Conservation (phyloP, 2,888 invertebrate species). For the Chorisops tibialis region DNA sequence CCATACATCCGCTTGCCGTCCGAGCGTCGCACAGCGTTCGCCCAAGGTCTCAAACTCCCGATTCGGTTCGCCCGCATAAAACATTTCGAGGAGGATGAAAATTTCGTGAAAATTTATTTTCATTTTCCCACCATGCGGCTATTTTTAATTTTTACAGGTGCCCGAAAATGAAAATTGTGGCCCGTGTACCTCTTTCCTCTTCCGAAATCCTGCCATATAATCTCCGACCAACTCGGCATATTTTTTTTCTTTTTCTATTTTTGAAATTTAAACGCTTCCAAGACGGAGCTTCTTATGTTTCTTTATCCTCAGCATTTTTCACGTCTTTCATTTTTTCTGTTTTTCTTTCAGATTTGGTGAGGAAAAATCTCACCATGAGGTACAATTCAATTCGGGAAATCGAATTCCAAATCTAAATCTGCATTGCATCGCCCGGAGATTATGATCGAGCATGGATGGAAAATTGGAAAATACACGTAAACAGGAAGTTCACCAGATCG, state of each 20-base stretch:
- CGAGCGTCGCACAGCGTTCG: conserved; percentile 2
- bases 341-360: conserved; percentile 4
- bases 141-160: conserved; percentile 21
- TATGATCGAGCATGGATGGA: no score
- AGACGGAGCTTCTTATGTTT: background rate
- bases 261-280: background rate
- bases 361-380: background rate
- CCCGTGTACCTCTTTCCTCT: no score
- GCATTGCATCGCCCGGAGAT: background rate
- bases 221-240: no score
- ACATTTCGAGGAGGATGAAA: conserved; percentile 9
- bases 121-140: background rate
- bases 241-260: background rate
- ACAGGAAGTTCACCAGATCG: background rate
- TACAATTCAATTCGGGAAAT: background rate
- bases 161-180: background rate
- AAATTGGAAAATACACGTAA: background rate
- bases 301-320: background rate
- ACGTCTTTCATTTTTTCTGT: background rate
- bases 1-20: conserved; percentile 18
- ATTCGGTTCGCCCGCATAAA: background rate
- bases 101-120: conserved; percentile 7
- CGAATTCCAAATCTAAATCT: background rate
- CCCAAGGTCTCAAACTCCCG: background rate
- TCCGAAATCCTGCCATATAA: no score